Percentiles rank a stretch among this genome's conserved stretches.
phyloP scores from a whole-genome alignment of 1,140 invertebrate genomes.

The Brachionus sp. region DNA sequence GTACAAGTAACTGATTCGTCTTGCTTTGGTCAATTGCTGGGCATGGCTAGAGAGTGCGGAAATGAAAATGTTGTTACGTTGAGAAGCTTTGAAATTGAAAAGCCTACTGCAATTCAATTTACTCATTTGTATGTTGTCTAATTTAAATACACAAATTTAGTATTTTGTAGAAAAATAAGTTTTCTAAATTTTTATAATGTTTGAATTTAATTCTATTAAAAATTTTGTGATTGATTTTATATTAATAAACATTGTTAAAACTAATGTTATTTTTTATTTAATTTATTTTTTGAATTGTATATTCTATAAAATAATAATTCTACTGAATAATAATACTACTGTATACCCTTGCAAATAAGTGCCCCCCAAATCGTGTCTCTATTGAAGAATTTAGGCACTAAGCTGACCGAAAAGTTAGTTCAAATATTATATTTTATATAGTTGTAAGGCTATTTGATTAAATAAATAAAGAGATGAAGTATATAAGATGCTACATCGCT shows the following conservation, averaged over 20 bases:
- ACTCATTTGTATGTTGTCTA: slow-evolving; percentile 14
- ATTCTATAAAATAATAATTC: too few species aligned
- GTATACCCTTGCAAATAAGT: too few species aligned
- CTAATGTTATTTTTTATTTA: background rate
- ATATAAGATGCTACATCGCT: too few species aligned
- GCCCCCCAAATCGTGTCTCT: too few species aligned
- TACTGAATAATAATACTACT: too few species aligned
- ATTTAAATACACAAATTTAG: slow-evolving; percentile 30
- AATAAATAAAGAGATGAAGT: too few species aligned
- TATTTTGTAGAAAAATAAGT: background rate
- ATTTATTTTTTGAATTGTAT: background rate
- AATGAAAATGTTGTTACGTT: background rate
- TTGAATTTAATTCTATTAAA: background rate
- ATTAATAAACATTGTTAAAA: background rate
- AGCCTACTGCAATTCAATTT: background rate
- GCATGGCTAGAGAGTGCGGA: background rate
- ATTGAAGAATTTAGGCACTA: too few species aligned
- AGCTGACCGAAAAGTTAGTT: too few species aligned
- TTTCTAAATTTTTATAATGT: background rate
- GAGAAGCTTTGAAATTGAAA: slow-evolving; percentile 13
- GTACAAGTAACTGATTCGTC: background rate
- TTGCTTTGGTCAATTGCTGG: background rate
- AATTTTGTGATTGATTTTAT: background rate
- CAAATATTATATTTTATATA: too few species aligned
- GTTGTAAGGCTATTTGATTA: too few species aligned